Evolutionary conservation across 2,113 vertebrate species (phyloP).

Genomic region (Microtus richardsoni): DNA sequence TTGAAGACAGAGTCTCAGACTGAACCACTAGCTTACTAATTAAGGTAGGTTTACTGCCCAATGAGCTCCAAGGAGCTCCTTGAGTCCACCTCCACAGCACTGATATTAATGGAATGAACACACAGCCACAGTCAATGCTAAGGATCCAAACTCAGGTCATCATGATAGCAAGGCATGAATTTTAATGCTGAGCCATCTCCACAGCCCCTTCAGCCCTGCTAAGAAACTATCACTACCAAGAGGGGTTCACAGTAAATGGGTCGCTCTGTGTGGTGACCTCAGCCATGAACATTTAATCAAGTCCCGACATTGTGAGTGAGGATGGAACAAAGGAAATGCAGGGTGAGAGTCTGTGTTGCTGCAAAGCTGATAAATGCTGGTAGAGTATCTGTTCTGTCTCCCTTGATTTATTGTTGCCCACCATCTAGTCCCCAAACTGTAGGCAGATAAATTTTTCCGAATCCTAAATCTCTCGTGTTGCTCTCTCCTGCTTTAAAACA

Average conservation of each 20-base stretch:
- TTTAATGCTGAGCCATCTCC: not conserved
- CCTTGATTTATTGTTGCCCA: not conserved
- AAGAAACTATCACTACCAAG: not conserved
- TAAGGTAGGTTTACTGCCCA: not conserved
- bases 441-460: slow-evolving; percentile 9
- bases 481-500: not conserved
- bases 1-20: not conserved
- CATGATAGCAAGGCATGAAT: not conserved
- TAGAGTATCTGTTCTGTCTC: not conserved
- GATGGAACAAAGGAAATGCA: not conserved
- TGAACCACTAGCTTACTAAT: not conserved
- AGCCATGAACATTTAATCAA: not conserved
- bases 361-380: not conserved
- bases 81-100: not conserved
- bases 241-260: fast-evolving
- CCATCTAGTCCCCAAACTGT: not conserved
- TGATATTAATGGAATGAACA: not conserved
- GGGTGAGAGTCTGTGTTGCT: not conserved
- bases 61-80: not conserved
- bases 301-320: not conserved
- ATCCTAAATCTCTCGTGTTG: not conserved
- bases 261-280: not conserved
- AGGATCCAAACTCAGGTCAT: not conserved
- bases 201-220: not conserved
- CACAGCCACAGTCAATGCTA: not conserved